Percentiles rank a stretch among this genome's conserved stretches.
Evolutionary conservation across 2,888 invertebrate species (phyloP).

Genomic region (Lasioglossum leucozonium): DNA sequence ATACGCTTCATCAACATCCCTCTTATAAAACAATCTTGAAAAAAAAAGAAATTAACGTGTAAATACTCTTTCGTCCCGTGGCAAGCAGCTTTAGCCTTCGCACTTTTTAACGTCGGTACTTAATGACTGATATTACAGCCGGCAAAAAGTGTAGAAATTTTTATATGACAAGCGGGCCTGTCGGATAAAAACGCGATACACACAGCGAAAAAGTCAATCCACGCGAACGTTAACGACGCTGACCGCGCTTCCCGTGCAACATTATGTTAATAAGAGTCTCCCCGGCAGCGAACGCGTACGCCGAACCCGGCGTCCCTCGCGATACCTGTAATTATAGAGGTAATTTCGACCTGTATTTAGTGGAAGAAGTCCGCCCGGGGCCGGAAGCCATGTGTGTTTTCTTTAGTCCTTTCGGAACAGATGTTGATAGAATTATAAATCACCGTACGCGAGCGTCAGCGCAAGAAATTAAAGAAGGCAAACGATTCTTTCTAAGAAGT

Average conservation of each 20-base stretch:
- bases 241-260: neutral
- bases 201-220: neutral
- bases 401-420: conserved; percentile 34
- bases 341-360: conserved; percentile 28
- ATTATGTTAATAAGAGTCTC: conserved; percentile 35
- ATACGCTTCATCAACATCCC: neutral
- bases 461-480: conserved; percentile 33
- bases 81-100: neutral
- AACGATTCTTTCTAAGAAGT: conserved; percentile 47
- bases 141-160: neutral
- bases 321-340: conserved; percentile 46
- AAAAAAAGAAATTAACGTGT: neutral
- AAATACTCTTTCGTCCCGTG: neutral
- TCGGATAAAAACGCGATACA: neutral
- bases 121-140: neutral
- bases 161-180: neutral
- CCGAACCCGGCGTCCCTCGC: neutral
- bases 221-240: conserved; percentile 20
- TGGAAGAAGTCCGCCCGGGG: conserved; percentile 4
- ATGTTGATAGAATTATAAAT: conserved; percentile 58
- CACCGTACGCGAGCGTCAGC: conserved; percentile 20
- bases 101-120: neutral
- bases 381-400: conserved; percentile 29
- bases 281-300: neutral
- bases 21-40: neutral